Conservation (phyloP, 2,797 vertebrate species). For the Lindbergichthys nudifrons region DNA sequence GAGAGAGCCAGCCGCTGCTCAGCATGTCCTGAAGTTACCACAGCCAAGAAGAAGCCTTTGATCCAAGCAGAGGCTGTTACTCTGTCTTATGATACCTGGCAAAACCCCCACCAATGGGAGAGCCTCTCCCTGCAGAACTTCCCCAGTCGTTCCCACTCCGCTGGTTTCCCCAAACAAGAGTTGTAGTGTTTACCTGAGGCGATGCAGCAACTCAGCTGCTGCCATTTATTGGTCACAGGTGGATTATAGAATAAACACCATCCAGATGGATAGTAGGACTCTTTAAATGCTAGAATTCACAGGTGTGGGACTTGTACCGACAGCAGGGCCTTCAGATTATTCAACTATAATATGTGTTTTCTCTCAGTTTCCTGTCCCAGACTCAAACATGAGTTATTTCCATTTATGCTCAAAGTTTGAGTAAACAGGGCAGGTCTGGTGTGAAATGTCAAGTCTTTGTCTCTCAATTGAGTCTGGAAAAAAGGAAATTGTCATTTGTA, state of each 20-base stretch:
- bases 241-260: conserved; percentile 64
- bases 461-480: conserved; percentile 52
- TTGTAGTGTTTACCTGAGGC: conserved; percentile 59
- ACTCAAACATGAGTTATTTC: conserved; percentile 22
- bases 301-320: conserved; percentile 30
- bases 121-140: conserved; percentile 40
- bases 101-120: conserved; percentile 50
- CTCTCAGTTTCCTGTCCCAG: conserved; percentile 20
- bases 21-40: conserved; percentile 51
- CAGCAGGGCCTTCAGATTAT: conserved; percentile 25
- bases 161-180: conserved; percentile 53
- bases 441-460: conserved; percentile 46
- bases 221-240: conserved; percentile 59
- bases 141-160: conserved; percentile 35
- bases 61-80: conserved; percentile 64
- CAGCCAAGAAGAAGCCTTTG: conserved; percentile 74
- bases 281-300: conserved; percentile 52
- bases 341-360: conserved; percentile 14
- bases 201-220: conserved; percentile 35
- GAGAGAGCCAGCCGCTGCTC: conserved; percentile 41
- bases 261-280: conserved; percentile 53
- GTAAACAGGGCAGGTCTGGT: conserved; percentile 46
- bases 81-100: conserved; percentile 71
- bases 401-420: conserved; percentile 38
- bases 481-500: conserved; percentile 62